Evolutionary conservation across 2,888 invertebrate species (phyloP), one percentile per base, ranked within the genome.

Genomic region (Neoitamus cyanurus): DNA sequence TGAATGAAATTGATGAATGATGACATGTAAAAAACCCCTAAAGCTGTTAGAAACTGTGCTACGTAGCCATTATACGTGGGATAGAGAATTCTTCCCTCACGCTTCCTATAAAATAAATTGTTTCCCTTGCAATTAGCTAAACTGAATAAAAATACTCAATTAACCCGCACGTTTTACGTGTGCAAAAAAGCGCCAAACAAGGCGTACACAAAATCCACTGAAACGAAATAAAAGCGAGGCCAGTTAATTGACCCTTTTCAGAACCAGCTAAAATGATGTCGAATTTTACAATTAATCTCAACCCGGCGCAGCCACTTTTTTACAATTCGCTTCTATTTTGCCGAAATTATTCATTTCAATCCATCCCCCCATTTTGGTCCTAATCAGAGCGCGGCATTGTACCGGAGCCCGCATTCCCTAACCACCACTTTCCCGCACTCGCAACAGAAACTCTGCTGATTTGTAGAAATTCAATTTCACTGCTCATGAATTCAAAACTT

Each of bases 381-480:
- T 85, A 85, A 85, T 84, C 85, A 85, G 78, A 31, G 31, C 15
- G 6, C 30, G 31, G 34, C 68, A 73, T 78, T 37, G 25, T 34
- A 48, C 58, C 58, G 31, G 72, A 15, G 75, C 28, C 13, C 30
- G 3, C 31, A 75, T 30, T 3, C 42, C 78, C 82, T 42, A 4
- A 2, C 28, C 68, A 13, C 58, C 48, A 7, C 58, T 13, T 36
- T 11, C 15, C 11, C 11, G 15, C 20, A 36, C 31, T 36, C 82
- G 25, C 20, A 82, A 82, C 69, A 82, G 82, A 69, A 36, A 25
- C 36, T 69, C 30, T 15, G 9, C 42, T 85, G 86, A 86, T 86
- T 86, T 86, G 85, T 85, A 80, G 84, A 86, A 86, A 86, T 86
- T 86, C 84, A 86, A 86, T 86, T 86, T 86, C 82, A 70, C 82